These are phyloP conservation scores for Drosophila tropicalis DNA, from an alignment of 1,140 invertebrate genomes.

Conservation along the genomic window DNA sequence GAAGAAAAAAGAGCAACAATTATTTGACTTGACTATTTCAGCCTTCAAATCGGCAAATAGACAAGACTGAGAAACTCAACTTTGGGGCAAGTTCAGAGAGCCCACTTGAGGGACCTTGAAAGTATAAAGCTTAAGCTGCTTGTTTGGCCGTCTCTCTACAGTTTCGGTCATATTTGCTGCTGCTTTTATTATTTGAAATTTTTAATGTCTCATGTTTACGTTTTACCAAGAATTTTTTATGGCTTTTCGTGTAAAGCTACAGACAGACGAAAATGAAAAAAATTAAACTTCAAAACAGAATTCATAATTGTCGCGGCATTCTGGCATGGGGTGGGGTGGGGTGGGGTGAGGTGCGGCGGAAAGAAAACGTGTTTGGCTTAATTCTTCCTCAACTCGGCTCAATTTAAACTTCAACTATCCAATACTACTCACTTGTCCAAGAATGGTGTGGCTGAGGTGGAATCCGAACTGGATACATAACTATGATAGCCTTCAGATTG, in stretches of 20 bases:
- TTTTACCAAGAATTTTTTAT: conserved; percentile 77
- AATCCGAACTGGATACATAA: conserved; percentile 91
- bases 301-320: conserved; percentile 73
- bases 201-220: conserved; percentile 56
- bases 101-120: conserved; percentile 65
- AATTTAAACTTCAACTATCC: not conserved
- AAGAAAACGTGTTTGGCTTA: conserved; percentile 59
- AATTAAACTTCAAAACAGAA: conserved; percentile 50
- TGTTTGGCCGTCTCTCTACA: conserved; percentile 36
- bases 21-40: conserved; percentile 52
- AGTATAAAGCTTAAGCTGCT: conserved; percentile 61
- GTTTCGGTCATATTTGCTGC: conserved; percentile 9
- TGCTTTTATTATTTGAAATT: conserved; percentile 31
- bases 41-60: conserved; percentile 43
- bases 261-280: not conserved
- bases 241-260: conserved; percentile 48
- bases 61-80: conserved; percentile 35
- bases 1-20: conserved; percentile 35
- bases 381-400: conserved; percentile 3
- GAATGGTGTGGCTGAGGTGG: conserved; percentile 90
- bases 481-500: conserved; percentile 93
- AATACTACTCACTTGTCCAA: conserved; percentile 86
- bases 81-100: conserved; percentile 51
- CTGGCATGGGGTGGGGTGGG: conserved; percentile 33
- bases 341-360: not conserved